Evolutionary conservation across 2,113 vertebrate species (phyloP).

Genomic region (Mungos mungo): DNA sequence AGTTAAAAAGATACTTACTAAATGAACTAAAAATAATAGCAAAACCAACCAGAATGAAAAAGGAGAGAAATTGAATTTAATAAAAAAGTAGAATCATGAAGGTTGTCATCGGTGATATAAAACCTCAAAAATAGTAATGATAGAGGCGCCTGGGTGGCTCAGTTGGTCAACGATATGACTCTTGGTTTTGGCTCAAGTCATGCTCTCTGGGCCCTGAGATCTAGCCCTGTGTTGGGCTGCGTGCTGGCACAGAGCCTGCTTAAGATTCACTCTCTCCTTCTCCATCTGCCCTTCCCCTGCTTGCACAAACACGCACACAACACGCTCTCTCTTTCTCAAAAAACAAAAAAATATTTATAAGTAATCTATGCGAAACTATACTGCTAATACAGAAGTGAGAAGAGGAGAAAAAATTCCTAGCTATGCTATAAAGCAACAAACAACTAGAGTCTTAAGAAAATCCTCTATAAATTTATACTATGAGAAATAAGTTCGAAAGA

Average conservation of each 20-base stretch:
- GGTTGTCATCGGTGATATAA: slow-evolving; percentile 8
- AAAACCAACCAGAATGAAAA: neutral
- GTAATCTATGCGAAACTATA: neutral
- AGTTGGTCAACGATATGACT: too few species aligned
- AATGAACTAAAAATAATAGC: neutral
- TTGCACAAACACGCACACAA: too few species aligned
- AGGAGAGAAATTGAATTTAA: neutral
- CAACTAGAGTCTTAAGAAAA: neutral
- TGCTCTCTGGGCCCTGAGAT: too few species aligned
- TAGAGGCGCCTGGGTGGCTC: too few species aligned
- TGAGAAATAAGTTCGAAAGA: slow-evolving; percentile 33
- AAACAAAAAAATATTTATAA: neutral
- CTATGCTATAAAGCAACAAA: neutral
- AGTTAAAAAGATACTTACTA: neutral
- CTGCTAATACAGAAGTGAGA: slow-evolving; percentile 39
- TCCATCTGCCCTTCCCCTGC: too few species aligned
- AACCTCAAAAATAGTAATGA: neutral
- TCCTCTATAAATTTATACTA: slow-evolving; percentile 53
- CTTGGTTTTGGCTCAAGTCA: too few species aligned
- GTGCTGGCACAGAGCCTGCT: too few species aligned
- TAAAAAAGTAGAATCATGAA: neutral
- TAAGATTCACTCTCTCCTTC: too few species aligned
- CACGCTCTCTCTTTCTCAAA: too few species aligned
- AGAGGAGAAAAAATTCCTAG: slow-evolving; percentile 28
- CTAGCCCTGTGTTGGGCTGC: too few species aligned